These are phyloP conservation scores for Loripinus fragilis DNA, from an alignment of 2,888 invertebrate species.

Conservation along the genomic window DNA sequence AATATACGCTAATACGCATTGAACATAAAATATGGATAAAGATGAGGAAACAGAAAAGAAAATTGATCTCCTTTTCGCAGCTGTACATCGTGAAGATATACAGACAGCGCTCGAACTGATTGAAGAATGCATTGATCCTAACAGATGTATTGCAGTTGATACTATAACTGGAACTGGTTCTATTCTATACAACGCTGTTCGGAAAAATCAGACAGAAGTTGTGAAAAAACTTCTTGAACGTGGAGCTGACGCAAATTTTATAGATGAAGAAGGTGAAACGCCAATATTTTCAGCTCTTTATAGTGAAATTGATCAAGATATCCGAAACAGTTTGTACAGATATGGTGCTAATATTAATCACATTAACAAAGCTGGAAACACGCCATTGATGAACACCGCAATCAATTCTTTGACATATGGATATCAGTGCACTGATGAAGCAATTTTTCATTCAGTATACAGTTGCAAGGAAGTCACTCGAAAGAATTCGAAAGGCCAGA, in stretches of 20 bases:
- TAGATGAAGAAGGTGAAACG: slow-evolving; percentile 21
- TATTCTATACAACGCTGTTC: slow-evolving; percentile 9
- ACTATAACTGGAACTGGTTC: not conserved
- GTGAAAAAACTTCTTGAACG: slow-evolving; percentile 2
- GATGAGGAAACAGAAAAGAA: not conserved
- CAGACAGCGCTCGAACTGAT: not conserved
- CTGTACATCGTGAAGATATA: not conserved
- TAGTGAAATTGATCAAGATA: slow-evolving; percentile 7
- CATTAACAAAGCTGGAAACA: slow-evolving; percentile 17
- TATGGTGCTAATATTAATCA: slow-evolving; percentile 10
- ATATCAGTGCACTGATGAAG: too few species aligned
- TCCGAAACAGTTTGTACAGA: not conserved
- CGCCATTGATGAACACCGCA: too few species aligned
- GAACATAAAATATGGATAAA: not conserved
- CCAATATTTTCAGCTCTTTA: slow-evolving; percentile 15
- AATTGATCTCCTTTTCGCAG: not conserved
- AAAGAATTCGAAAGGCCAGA: too few species aligned
- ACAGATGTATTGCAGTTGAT: not conserved
- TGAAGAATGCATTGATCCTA: not conserved
- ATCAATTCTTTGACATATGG: too few species aligned
- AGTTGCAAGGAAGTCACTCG: too few species aligned
- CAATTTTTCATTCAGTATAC: too few species aligned
- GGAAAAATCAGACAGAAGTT: not conserved
- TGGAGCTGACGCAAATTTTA: slow-evolving; percentile 15
- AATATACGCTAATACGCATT: not conserved